A percentile compares a stretch with the other conserved stretches of the same genome.
Conservation (phyloP, 2,113 vertebrate species). For the Tupaia chinensis region DNA sequence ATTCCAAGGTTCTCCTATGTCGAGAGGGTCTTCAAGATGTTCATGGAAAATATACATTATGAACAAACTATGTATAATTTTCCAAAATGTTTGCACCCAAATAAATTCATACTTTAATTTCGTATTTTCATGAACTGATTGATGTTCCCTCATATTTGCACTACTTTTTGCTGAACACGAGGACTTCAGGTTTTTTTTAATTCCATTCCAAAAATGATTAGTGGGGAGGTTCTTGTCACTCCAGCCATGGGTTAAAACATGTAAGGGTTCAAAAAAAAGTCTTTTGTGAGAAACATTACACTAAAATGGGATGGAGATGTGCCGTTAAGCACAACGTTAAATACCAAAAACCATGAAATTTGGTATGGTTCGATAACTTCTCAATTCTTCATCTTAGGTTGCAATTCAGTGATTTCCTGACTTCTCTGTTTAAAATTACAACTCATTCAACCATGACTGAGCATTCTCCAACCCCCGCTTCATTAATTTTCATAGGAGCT, state of each 20-base stretch:
- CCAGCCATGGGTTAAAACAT: not conserved
- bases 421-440: not conserved
- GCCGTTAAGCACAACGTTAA: not conserved
- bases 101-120: too few relatives aligned
- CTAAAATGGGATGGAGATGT: not conserved
- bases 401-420: not conserved
- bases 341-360: not conserved
- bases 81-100: too few relatives aligned
- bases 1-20: not conserved
- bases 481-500: not conserved
- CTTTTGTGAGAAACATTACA: not conserved
- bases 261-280: not conserved
- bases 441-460: not conserved
- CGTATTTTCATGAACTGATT: too few relatives aligned
- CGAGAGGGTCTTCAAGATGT: too few relatives aligned
- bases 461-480: not conserved
- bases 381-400: not conserved
- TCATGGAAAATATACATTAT: too few relatives aligned
- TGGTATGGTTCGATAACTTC: not conserved
- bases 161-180: not conserved
- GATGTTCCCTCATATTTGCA: not conserved
- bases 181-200: not conserved
- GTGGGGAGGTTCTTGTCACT: not conserved
- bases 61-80: too few relatives aligned
- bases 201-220: not conserved